A percentile compares a stretch with the other conserved stretches of the same genome.
Conservation (phyloP, 2,888 invertebrate species). For the Ennomos quercinarius region DNA sequence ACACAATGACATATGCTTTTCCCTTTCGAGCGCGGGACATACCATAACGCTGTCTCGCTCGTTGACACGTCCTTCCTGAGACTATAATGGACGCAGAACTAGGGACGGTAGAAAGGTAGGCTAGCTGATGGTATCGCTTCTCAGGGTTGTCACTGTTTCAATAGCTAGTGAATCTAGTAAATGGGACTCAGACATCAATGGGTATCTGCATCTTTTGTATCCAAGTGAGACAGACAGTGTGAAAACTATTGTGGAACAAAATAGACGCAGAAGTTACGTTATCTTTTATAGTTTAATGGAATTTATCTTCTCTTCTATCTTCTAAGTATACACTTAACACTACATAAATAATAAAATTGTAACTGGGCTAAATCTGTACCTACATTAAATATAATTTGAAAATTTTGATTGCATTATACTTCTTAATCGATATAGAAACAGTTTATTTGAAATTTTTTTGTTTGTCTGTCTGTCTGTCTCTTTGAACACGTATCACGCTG, state of each 20-base stretch:
- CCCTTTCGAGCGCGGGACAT: conserved; percentile 68
- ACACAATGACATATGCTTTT: conserved; percentile 73
- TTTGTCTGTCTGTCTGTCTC: too few relatives aligned
- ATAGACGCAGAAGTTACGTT: conserved; percentile 5
- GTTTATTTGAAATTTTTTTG: too few relatives aligned
- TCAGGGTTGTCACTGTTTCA: conserved; percentile 62
- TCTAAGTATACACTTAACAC: too few relatives aligned
- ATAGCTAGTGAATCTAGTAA: conserved; percentile 47
- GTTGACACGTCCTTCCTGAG: conserved; percentile 77
- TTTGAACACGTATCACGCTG: too few relatives aligned
- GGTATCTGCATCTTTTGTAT: conserved; percentile 49
- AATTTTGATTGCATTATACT: too few relatives aligned
- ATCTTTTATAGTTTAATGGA: too few relatives aligned
- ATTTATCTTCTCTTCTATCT: too few relatives aligned
- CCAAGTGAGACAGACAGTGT: conserved; percentile 32
- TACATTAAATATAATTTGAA: too few relatives aligned
- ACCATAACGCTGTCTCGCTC: conserved; percentile 74
- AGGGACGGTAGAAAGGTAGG: conserved; percentile 47
- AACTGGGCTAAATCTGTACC: too few relatives aligned
- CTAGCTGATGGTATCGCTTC: conserved; percentile 67
- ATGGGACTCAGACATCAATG: conserved; percentile 56
- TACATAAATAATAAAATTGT: too few relatives aligned
- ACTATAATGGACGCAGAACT: conserved; percentile 65
- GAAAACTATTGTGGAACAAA: conserved; percentile 23
- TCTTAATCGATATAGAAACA: too few relatives aligned